Conservation (phyloP, 2,797 vertebrate genomes). For the Lemur catta region DNA sequence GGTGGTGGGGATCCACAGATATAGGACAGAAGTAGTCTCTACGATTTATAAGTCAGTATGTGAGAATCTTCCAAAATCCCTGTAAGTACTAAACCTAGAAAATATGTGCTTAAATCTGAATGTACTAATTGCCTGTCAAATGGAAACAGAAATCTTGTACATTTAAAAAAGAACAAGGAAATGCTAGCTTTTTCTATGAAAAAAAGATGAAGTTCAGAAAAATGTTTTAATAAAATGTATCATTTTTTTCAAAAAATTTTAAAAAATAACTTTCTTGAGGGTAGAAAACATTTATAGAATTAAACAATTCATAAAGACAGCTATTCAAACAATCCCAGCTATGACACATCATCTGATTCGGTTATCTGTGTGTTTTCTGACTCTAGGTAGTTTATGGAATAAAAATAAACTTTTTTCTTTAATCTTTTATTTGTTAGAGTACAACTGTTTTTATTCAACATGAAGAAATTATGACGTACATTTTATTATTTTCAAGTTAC, state of each 20-base stretch:
- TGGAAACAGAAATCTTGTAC: background rate
- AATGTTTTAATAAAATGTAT: background rate
- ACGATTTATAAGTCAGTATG: constrained; percentile 42
- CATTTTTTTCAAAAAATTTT: background rate
- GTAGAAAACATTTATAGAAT: background rate
- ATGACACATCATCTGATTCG: background rate
- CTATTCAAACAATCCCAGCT: background rate
- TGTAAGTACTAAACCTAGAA: background rate
- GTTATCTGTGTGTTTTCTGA: background rate
- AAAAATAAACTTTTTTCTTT: background rate
- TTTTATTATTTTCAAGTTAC: background rate
- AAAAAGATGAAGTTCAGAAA: background rate
- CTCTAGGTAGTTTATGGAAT: background rate
- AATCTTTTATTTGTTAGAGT: background rate
- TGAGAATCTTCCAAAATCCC: background rate
- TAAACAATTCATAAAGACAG: background rate
- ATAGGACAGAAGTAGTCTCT: constrained; percentile 9
- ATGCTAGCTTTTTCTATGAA: background rate
- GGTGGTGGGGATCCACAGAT: background rate
- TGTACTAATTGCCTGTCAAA: background rate
- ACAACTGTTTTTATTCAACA: background rate
- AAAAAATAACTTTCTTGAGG: background rate
- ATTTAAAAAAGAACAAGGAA: background rate
- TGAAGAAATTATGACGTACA: background rate
- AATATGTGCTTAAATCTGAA: background rate